Evolutionary conservation across 2,113 vertebrate species (phyloP), one percentile per base, ranked within the genome.

Genomic region (Pyrgilauda ruficollis): DNA sequence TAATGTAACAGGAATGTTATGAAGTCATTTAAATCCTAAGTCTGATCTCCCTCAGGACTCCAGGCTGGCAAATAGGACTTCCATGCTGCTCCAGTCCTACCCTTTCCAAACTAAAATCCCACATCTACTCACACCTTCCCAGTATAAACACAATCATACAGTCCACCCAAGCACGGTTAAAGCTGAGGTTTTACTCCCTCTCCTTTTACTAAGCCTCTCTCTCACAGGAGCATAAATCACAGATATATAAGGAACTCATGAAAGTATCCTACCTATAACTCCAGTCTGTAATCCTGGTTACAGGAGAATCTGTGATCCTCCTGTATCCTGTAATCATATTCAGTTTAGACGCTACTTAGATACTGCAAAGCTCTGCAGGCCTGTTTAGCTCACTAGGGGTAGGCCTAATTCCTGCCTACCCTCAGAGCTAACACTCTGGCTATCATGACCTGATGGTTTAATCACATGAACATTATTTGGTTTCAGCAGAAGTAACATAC

Each of bases 1-100:
- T 2, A 69, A 47, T 24, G 1, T 24, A 89, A 89, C 9, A 53
- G 21, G 7, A 66, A 67, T 0, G 0, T 28, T 58, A 61, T 2
- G 3, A 53, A 63, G n/a, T 17, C 6, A 43, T n/a, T 84, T 74
- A 74, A 87, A 46, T 31, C 16, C 46, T 44, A 21, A 37, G 14
- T 15, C 33, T 47, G 30, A 72, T 27, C 21, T 49, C 49, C n/a
- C 58, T 52, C 53, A 55, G 7, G 22, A 44, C 50, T 70, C 16
- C 37, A 67, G 15, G 9, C 7, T 56, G 21, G 17, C 13, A 59
- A 87, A 70, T 0, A 2, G n/a, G 18, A 66, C 13, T 83, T 66
- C 0, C 0, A 26, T 13, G 15, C n/a, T 70, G 11, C 24, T 63
- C 33, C 12, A 9, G 15, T 39, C 13, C 30, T 87, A 35, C 13